These are phyloP conservation scores for Neotoma lepida DNA, from an alignment of 2,113 vertebrate species.

Conservation along the genomic window DNA sequence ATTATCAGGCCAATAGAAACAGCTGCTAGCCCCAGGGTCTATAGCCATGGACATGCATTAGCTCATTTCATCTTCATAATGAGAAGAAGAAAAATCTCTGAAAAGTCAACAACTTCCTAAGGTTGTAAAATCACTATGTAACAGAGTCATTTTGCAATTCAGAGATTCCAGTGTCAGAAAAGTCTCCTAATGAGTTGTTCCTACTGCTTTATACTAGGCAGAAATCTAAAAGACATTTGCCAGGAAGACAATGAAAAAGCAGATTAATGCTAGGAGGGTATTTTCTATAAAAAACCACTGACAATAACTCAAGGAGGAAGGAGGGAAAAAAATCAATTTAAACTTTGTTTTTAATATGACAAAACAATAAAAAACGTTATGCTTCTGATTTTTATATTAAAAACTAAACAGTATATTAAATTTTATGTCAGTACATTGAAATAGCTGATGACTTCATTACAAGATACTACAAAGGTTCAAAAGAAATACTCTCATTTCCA, in stretches of 20 bases:
- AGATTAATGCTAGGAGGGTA: background rate
- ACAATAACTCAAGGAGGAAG: background rate
- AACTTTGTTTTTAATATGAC: constrained; percentile 10
- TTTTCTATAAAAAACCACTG: constrained; percentile 10
- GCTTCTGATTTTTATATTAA: constrained; percentile 48
- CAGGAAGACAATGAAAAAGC: background rate
- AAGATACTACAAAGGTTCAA: background rate
- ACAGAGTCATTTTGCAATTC: background rate
- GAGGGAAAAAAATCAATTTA: background rate
- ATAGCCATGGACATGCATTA: background rate
- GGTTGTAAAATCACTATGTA: background rate
- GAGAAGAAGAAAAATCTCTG: background rate
- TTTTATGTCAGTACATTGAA: background rate
- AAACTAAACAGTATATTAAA: constrained; percentile 16
- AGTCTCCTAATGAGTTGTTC: background rate
- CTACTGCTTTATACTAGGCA: background rate
- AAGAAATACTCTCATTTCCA: background rate
- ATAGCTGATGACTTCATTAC: background rate
- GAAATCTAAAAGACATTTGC: background rate
- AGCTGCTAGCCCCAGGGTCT: background rate
- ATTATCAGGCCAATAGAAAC: constrained; percentile 50
- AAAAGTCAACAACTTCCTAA: background rate
- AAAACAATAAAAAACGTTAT: background rate
- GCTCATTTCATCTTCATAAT: constrained; percentile 25
- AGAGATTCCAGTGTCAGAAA: constrained; percentile 15